Evolutionary conservation across 1,140 invertebrate genomes (phyloP).

Genomic region (Apis cerana): DNA sequence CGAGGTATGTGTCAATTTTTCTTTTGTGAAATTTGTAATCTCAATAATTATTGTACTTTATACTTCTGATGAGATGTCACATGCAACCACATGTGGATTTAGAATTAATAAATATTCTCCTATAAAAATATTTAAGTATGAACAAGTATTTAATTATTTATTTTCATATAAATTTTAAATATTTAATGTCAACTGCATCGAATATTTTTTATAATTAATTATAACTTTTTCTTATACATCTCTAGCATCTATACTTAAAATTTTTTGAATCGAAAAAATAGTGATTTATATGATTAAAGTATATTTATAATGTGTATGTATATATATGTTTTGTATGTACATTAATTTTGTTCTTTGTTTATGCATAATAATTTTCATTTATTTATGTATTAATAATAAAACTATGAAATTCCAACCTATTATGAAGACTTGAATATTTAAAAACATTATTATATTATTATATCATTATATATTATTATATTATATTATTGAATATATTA

Average conservation of each 20-base stretch:
- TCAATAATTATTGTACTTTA: neutral
- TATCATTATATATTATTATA: neutral
- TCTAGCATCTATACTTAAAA: neutral
- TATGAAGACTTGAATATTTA: neutral
- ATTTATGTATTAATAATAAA: neutral
- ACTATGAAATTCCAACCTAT: constrained; percentile 7
- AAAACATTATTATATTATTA: neutral
- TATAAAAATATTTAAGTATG: constrained; percentile 30
- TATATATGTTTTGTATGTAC: neutral
- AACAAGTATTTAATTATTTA: neutral
- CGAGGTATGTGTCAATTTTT: constrained; percentile 51
- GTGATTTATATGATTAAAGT: neutral
- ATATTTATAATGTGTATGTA: neutral
- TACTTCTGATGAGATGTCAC: constrained; percentile 1
- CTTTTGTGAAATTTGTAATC: neutral
- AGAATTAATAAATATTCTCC: constrained; percentile 32
- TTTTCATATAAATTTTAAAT: neutral
- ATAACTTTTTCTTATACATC: neutral
- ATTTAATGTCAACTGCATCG: neutral
- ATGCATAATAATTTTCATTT: too few relatives aligned
- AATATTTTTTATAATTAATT: neutral
- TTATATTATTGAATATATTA: neutral
- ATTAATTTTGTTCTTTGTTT: neutral
- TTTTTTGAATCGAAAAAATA: neutral
- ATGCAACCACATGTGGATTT: constrained; percentile 58